These are phyloP conservation scores for Rhyzopertha dominica DNA, from an alignment of 1,140 invertebrate genomes.

Conservation along the genomic window DNA sequence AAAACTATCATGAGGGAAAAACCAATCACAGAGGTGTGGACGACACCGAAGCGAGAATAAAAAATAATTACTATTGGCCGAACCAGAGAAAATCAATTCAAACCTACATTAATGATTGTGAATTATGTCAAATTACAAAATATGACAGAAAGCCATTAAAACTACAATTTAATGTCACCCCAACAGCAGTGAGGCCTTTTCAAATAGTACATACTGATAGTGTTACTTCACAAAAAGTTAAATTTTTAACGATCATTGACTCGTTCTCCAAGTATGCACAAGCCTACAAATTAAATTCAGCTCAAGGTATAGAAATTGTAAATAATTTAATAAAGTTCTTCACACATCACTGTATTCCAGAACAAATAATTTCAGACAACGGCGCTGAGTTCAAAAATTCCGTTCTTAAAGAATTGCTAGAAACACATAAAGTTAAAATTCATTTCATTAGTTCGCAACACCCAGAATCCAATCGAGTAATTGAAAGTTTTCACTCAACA, in stretches of 20 bases:
- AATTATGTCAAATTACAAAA: conserved; percentile 18
- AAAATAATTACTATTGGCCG: conserved; percentile 17
- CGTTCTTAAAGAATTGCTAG: conserved; percentile 4
- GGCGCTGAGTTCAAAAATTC: conserved; percentile 6
- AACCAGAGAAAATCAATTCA: conserved; percentile 11
- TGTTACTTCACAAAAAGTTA: conserved; percentile 3
- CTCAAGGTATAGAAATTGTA: conserved; percentile 4
- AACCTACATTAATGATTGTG: conserved; percentile 15
- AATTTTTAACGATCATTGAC: conserved; percentile 6
- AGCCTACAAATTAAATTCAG: conserved; percentile 1
- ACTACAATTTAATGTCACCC: conserved; percentile 9
- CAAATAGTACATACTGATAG: conserved; percentile 13
- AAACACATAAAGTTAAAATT: conserved; percentile 4
- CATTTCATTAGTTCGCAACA: conserved; percentile 2
- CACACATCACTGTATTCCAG: not conserved
- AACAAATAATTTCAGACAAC: conserved; percentile 12
- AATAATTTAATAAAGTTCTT: conserved; percentile 8
- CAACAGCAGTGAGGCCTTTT: not conserved
- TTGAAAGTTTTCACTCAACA: conserved; percentile 8
- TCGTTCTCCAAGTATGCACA: conserved; percentile 3
- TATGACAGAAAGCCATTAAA: conserved; percentile 16
- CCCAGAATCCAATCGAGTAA: conserved; percentile 3
- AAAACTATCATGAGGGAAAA: conserved; percentile 18
- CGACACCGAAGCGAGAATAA: conserved; percentile 11
- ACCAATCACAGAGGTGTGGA: conserved; percentile 16